phyloP scores from a whole-genome alignment of 2,113 vertebrate genomes.

The Aegithalos caudatus region DNA sequence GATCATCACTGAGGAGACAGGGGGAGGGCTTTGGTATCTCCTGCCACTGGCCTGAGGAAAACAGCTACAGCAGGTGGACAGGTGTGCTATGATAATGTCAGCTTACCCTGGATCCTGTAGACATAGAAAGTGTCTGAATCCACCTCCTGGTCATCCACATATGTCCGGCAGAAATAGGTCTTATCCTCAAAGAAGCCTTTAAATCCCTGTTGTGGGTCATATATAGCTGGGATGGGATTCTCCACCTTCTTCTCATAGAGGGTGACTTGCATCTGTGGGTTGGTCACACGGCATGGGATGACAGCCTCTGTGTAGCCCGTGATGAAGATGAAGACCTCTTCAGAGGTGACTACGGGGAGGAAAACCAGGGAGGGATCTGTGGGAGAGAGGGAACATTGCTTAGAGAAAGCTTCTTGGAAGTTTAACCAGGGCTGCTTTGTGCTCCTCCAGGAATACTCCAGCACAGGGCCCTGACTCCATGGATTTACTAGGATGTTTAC shows the following conservation, averaged over 20 bases:
- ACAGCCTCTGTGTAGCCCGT: constrained; percentile 77
- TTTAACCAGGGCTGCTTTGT: neutral
- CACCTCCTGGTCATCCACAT: constrained; percentile 77
- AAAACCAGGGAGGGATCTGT: constrained; percentile 86
- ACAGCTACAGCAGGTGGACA: neutral
- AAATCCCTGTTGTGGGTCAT: constrained; percentile 86
- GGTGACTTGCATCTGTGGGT: constrained; percentile 83
- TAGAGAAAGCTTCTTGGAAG: neutral
- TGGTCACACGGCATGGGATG: constrained; percentile 90
- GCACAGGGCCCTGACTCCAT: neutral
- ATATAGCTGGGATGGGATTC: constrained; percentile 71
- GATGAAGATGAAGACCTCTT: constrained; percentile 81
- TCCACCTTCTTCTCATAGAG: constrained; percentile 82
- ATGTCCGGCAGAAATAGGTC: constrained; percentile 85
- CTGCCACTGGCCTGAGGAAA: neutral
- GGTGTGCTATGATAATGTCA: neutral
- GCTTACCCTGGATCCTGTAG: constrained; percentile 83
- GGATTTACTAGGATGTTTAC: neutral
- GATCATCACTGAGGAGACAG: neutral
- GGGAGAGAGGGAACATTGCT: neutral
- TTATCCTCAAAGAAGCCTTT: constrained; percentile 84
- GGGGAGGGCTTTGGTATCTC: neutral
- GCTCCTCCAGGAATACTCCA: neutral
- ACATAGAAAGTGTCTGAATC: constrained; percentile 82
- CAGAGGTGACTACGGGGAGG: constrained; percentile 60